Evolutionary conservation across 2,113 vertebrate genomes (phyloP).

Genomic region (Gorsachius goisagi): DNA sequence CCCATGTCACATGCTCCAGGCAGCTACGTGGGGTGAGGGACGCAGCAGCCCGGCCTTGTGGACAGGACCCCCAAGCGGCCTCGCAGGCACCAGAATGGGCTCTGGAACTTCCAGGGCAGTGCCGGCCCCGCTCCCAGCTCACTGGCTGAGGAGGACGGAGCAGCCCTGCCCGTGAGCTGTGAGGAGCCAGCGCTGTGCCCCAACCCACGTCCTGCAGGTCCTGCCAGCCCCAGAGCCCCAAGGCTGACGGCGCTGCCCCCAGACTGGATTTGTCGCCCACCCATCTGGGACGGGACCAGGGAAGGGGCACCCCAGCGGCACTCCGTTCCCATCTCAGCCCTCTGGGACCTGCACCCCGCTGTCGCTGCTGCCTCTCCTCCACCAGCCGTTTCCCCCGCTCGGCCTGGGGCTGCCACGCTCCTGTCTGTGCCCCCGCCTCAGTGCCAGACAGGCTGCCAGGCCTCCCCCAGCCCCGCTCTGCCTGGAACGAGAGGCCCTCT

Average conservation of each 20-base stretch:
- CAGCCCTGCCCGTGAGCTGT: background rate
- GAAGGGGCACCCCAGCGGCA: background rate
- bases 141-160: background rate
- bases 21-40: background rate
- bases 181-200: too few species aligned
- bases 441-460: background rate
- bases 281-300: background rate
- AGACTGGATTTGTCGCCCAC: background rate
- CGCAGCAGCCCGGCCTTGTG: accelerated
- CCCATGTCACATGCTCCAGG: background rate
- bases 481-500: background rate
- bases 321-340: background rate
- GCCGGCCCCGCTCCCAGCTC: accelerated
- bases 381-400: background rate
- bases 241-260: background rate
- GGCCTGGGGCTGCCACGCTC: background rate
- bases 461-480: background rate
- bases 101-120: background rate
- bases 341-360: background rate
- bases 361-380: background rate
- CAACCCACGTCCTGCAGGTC: accelerated
- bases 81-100: background rate
- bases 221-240: background rate
- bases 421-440: too few species aligned
- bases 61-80: background rate